Conservation (phyloP, 2,113 vertebrate species). For the Lophius piscatorius region DNA sequence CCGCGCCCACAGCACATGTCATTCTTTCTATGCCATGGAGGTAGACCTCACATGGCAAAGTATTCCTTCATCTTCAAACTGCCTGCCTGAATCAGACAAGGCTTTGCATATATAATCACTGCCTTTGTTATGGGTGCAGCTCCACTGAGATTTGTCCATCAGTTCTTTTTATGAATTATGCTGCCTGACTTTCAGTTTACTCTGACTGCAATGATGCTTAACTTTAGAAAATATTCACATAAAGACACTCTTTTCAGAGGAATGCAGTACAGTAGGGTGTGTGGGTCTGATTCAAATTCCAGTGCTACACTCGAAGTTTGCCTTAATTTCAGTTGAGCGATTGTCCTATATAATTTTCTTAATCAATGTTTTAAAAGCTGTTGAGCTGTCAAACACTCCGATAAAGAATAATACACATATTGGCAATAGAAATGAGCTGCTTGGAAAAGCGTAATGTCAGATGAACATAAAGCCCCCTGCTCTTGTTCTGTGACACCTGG, state of each 20-base stretch:
- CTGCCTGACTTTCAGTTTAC: constrained; percentile 36
- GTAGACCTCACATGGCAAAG: constrained; percentile 45
- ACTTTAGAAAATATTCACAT: constrained; percentile 49
- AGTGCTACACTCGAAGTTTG: constrained; percentile 53
- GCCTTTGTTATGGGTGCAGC: constrained; percentile 56
- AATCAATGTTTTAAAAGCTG: constrained; percentile 70
- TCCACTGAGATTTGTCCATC: constrained; percentile 60
- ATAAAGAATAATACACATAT: constrained; percentile 54
- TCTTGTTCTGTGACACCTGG: constrained; percentile 60
- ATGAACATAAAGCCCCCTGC: constrained; percentile 63
- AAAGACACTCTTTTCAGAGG: no score
- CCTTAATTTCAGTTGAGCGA: constrained; percentile 60
- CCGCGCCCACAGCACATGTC: constrained; percentile 14
- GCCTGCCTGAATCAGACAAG: constrained; percentile 46
- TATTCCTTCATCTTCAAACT: constrained; percentile 54
- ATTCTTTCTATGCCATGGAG: constrained; percentile 25
- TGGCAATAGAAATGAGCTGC: constrained; percentile 50
- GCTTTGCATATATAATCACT: constrained; percentile 44
- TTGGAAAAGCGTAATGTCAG: constrained; percentile 43
- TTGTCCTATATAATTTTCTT: constrained; percentile 68
- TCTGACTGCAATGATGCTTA: constrained; percentile 41
- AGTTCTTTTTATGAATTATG: constrained; percentile 50
- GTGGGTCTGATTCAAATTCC: constrained; percentile 70
- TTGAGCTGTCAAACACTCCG: constrained; percentile 65
- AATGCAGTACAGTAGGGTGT: no score